Evolutionary conservation across 2,113 vertebrate genomes (phyloP), one percentile per base, ranked within the genome.

Genomic region (Cochlearius cochlearius): DNA sequence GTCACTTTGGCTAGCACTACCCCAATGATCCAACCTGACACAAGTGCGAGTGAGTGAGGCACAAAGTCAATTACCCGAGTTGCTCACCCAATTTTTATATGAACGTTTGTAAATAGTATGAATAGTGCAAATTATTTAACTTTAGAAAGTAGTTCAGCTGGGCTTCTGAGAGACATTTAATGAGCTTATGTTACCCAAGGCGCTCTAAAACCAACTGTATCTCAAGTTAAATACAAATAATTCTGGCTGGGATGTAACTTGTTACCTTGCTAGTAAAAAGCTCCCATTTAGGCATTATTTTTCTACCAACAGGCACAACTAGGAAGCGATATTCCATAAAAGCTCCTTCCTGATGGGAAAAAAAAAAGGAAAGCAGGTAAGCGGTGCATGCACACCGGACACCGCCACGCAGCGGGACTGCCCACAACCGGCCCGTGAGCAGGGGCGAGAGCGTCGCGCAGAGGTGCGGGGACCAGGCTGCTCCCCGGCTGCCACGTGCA

Each of bases 391-490:
- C 22, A 4, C 25, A 22, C 4, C 4, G 2, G 74, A 1, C 47
- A 5, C 19, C 2, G 74, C 86, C 32, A 9, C 58, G 1, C 19
- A 12, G 52, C 1, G 21, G 17, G 32, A 7, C 2, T 14, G 50
- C 19, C 21, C 59, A 6, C 30, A 23, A 2, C 32, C 6, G 5
- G 36, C 60, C 30, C 38, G 8, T 1, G 39, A 21, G 63, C 49
- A 3, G 64, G 22, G 41, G 18, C 1, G 5, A 13, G 47, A 16
- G 29, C 11, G 0, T 20, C 7, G 7, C 45, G 2, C 21, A 25
- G 25, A 43, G 76, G 6, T 2, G 47, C 4, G 41, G 30, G 5
- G 41, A 7, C 11, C n/a, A 2, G 17, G 29, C 60, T 45, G 60
- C 59, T 53, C n/a, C 55, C n/a, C 23, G 4, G 45, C 47, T 12